Percentiles rank a stretch among this genome's conserved stretches.
phyloP scores from a whole-genome alignment of 2,113 vertebrate genomes.

The Melanerpes formicivorus region DNA sequence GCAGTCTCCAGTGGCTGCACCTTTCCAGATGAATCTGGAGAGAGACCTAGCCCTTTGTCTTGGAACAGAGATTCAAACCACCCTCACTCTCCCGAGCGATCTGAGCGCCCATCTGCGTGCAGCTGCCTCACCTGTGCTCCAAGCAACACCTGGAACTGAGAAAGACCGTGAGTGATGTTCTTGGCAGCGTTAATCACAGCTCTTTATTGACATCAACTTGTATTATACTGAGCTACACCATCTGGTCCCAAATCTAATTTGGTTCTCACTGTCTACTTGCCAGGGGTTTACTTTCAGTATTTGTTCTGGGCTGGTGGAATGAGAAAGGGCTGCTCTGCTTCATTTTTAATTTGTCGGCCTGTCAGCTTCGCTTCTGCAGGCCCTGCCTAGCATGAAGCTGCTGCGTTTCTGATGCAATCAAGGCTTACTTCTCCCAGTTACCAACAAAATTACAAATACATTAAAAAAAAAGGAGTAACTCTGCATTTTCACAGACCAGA shows the following conservation, averaged over 20 bases:
- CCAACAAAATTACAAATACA: background rate
- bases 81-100: conserved; percentile 3
- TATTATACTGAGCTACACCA: conserved; percentile 68
- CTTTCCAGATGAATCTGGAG: background rate
- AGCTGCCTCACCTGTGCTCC: conserved; percentile 53
- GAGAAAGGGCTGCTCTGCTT: conserved; percentile 57
- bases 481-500: background rate
- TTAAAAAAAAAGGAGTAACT: background rate
- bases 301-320: conserved; percentile 46
- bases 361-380: conserved; percentile 38
- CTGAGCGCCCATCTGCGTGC: background rate
- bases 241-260: conserved; percentile 67
- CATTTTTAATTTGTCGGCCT: conserved; percentile 61
- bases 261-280: conserved; percentile 60
- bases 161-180: conserved; percentile 35
- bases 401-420: conserved; percentile 9
- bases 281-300: conserved; percentile 48
- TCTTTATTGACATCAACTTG: conserved; percentile 62
- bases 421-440: background rate
- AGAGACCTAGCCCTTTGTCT: background rate
- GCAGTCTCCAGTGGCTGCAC: background rate
- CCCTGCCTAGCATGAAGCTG: background rate
- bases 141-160: conserved; percentile 61
- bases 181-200: conserved; percentile 56
- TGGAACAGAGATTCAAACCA: conserved; percentile 19